A percentile compares a stretch with the other conserved stretches of the same genome.
These are phyloP conservation scores for Nyctibius grandis DNA, from an alignment of 2,797 vertebrate genomes.

Conservation along the genomic window DNA sequence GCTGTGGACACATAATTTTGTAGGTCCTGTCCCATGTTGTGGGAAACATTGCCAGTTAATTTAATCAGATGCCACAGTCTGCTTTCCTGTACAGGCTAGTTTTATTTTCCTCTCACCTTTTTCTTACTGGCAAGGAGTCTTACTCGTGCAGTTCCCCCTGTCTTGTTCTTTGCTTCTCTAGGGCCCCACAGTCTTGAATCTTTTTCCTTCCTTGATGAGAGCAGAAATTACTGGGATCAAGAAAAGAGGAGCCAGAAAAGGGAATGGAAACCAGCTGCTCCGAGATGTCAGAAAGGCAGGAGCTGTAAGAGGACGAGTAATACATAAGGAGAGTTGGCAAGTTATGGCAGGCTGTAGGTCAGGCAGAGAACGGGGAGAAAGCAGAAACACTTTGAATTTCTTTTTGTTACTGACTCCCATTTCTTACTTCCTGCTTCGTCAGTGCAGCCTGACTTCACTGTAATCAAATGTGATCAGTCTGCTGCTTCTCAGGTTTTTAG, in stretches of 20 bases:
- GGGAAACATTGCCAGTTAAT: not conserved
- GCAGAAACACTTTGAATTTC: not conserved
- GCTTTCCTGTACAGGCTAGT: not conserved
- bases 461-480: not conserved
- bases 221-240: conserved; percentile 36
- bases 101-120: not conserved
- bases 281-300: conserved; percentile 25
- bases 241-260: conserved; percentile 39
- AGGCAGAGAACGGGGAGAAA: not conserved
- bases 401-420: not conserved
- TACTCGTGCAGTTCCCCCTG: not conserved
- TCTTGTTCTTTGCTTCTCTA: not conserved
- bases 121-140: not conserved
- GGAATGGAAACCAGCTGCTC: conserved; percentile 59
- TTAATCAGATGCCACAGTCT: not conserved
- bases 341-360: not conserved
- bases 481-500: not conserved
- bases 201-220: conserved; percentile 6
- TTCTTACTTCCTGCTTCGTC: not conserved
- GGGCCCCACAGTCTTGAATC: conserved; percentile 22
- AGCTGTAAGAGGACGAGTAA: not conserved
- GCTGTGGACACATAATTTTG: not conserved
- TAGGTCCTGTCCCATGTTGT: not conserved
- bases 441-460: not conserved
- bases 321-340: not conserved